Percentiles rank a stretch among this genome's conserved stretches.
Conservation (phyloP, 2,888 invertebrate genomes). For the Andricus quercusramuli region DNA sequence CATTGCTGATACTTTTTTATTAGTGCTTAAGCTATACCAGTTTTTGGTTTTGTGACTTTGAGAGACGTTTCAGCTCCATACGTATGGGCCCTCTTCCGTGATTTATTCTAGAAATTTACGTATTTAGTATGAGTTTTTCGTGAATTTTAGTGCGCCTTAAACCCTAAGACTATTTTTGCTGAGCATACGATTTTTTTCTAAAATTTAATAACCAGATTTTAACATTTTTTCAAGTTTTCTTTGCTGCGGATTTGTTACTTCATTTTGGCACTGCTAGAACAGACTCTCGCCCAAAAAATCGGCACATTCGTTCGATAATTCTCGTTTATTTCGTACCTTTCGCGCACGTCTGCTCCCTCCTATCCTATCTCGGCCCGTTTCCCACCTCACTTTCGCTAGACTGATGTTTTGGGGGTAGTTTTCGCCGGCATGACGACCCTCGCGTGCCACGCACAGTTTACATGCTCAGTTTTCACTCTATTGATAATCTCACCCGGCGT, state of each 20-base stretch:
- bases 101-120: too few relatives aligned
- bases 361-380: not conserved
- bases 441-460: conserved; percentile 37
- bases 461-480: conserved; percentile 37
- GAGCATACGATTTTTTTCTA: too few relatives aligned
- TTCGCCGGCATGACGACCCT: conserved; percentile 37
- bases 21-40: too few relatives aligned
- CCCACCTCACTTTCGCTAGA: conserved; percentile 35
- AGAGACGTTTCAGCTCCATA: too few relatives aligned
- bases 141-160: too few relatives aligned
- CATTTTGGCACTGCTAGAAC: not conserved
- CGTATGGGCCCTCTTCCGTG: too few relatives aligned
- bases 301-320: conserved; percentile 13
- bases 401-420: conserved; percentile 38
- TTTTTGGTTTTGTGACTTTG: too few relatives aligned
- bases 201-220: too few relatives aligned
- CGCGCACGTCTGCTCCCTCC: conserved; percentile 29
- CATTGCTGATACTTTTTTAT: too few relatives aligned
- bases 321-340: conserved; percentile 24
- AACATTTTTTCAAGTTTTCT: too few relatives aligned
- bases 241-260: not conserved
- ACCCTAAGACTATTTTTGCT: too few relatives aligned
- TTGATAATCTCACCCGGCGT: conserved; percentile 38
- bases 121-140: too few relatives aligned
- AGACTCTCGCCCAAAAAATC: not conserved